A percentile compares a stretch with the other conserved stretches of the same genome.
phyloP scores from a whole-genome alignment of 2,797 vertebrate species.

The Perdix hodgsoniae region DNA sequence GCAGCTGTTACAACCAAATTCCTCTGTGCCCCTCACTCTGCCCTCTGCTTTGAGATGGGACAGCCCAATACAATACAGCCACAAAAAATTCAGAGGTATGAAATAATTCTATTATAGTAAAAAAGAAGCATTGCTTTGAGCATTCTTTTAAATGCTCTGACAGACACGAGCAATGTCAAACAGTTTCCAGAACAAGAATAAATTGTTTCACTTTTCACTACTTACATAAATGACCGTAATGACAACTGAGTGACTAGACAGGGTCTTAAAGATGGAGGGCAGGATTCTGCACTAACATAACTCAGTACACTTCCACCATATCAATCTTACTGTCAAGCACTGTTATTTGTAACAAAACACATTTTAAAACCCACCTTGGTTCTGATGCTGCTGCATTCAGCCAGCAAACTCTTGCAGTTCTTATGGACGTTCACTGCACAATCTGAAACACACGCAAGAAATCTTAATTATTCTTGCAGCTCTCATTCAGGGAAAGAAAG shows the following conservation, averaged over 20 bases:
- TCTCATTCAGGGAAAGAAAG: not conserved
- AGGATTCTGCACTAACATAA: not conserved
- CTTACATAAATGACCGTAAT: not conserved
- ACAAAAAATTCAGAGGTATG: not conserved
- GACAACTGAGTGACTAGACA: not conserved
- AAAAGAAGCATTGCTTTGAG: not conserved
- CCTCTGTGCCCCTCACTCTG: not conserved
- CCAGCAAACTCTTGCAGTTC: constrained; percentile 88
- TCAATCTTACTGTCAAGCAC: not conserved
- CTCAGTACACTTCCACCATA: not conserved
- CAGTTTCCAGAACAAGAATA: not conserved
- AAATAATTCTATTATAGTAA: accelerated
- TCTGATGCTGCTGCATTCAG: constrained; percentile 88
- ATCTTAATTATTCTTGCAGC: not conserved
- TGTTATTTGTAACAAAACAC: not conserved
- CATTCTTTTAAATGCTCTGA: not conserved
- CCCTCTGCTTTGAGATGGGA: not conserved
- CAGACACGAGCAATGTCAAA: not conserved
- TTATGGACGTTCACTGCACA: constrained; percentile 92
- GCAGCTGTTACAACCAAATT: not conserved
- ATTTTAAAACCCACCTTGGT: constrained; percentile 84
- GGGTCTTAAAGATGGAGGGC: not conserved
- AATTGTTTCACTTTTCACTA: not conserved
- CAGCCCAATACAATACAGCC: not conserved
- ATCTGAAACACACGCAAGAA: constrained; percentile 75